A percentile compares a stretch with the other conserved stretches of the same genome.
These are phyloP conservation scores for Burhinus bistriatus DNA, from an alignment of 2,113 vertebrate species.

Conservation along the genomic window DNA sequence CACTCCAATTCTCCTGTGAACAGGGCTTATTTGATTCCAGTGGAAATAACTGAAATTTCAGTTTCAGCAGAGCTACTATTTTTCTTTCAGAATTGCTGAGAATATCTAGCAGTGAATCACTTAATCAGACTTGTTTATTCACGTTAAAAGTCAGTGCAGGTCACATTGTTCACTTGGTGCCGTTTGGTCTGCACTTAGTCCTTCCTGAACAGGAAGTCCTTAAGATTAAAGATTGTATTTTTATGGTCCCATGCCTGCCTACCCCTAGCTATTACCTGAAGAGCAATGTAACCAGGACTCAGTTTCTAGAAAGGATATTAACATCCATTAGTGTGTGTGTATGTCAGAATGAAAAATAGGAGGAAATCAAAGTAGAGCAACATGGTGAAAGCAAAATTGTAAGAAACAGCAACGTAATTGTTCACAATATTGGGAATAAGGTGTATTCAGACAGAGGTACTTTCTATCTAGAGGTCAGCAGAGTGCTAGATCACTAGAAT, in stretches of 20 bases:
- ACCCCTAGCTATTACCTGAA: conserved; percentile 55
- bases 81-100: conserved; percentile 39
- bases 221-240: conserved; percentile 78
- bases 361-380: conserved; percentile 52
- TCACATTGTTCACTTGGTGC: conserved; percentile 68
- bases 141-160: conserved; percentile 45
- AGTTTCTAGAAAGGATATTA: conserved; percentile 64
- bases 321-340: conserved; percentile 8
- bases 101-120: conserved; percentile 40
- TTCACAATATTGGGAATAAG: background rate
- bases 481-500: background rate
- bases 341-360: conserved; percentile 60
- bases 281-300: conserved; percentile 49
- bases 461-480: background rate
- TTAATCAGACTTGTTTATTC: conserved; percentile 72
- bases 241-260: conserved; percentile 67
- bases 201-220: conserved; percentile 77
- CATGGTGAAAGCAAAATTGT: conserved; percentile 6
- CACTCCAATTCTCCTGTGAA: background rate
- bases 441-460: background rate
- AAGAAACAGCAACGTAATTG: conserved; percentile 18
- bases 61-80: background rate
- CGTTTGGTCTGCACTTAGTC: conserved; percentile 71
- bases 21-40: conserved; percentile 11
- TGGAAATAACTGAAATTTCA: conserved; percentile 37